phyloP scores from a whole-genome alignment of 2,888 invertebrate species.

The Brachypalpus laphriformis region DNA sequence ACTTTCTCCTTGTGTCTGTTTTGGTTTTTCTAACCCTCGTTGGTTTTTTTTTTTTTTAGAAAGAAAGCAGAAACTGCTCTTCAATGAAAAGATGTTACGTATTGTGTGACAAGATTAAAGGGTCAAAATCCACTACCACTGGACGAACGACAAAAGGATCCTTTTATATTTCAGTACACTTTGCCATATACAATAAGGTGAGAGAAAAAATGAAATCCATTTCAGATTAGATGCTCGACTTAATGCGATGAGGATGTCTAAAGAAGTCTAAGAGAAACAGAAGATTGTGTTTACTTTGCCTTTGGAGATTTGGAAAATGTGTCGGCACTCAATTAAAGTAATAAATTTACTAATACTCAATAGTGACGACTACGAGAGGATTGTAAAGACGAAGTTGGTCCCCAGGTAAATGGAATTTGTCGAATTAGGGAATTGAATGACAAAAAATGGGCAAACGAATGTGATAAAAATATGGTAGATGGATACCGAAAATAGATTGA shows the following conservation, averaged over 20 bases:
- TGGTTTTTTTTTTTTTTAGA: not conserved
- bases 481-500: not conserved
- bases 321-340: conserved; percentile 50
- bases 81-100: conserved; percentile 39
- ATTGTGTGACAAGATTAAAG: conserved; percentile 58
- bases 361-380: not conserved
- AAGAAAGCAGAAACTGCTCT: conserved; percentile 5
- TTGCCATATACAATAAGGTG: conserved; percentile 41
- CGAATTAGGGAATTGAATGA: conserved; percentile 27
- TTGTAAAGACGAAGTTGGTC: conserved; percentile 7
- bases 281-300: not conserved
- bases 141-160: conserved; percentile 7
- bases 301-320: conserved; percentile 31
- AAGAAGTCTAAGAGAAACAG: not conserved
- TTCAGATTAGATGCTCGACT: conserved; percentile 51
- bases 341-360: conserved; percentile 43
- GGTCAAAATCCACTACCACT: conserved; percentile 15
- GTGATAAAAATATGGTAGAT: not conserved
- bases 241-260: conserved; percentile 36
- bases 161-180: conserved; percentile 3
- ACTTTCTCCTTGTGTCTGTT: conserved; percentile 3
- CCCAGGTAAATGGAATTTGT: conserved; percentile 52
- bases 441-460: not conserved
- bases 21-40: not conserved
- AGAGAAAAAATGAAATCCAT: conserved; percentile 50